Percentiles rank a stretch among this genome's conserved stretches.
Evolutionary conservation across 2,888 invertebrate species (phyloP).

Genomic region (Polydrusus tereticollis): DNA sequence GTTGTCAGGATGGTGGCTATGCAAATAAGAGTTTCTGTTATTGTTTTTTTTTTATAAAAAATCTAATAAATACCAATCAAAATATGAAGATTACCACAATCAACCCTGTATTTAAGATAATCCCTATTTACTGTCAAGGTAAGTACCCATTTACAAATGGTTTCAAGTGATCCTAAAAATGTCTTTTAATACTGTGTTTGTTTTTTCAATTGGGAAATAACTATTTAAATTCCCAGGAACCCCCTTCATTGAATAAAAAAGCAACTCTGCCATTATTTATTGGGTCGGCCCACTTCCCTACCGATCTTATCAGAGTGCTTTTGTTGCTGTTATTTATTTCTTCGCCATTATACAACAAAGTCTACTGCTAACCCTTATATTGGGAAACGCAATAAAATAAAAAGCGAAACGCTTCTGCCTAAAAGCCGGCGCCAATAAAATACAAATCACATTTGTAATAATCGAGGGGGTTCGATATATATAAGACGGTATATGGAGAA

Average conservation of each 20-base stretch:
- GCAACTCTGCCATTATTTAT: constrained; percentile 39
- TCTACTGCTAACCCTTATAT: constrained; percentile 45
- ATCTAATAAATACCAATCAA: no score
- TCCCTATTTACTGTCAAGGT: no score
- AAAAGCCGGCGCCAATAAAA: constrained; percentile 47
- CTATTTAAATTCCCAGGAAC: not conserved
- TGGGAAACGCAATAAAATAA: constrained; percentile 47
- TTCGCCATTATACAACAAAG: constrained; percentile 37
- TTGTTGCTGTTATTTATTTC: constrained; percentile 46
- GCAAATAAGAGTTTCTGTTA: no score
- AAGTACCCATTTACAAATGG: no score
- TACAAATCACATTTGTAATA: constrained; percentile 48
- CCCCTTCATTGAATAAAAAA: constrained; percentile 30
- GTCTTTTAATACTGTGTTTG: not conserved
- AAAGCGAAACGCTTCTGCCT: constrained; percentile 44
- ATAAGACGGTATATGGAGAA: constrained; percentile 17
- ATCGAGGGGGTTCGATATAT: constrained; percentile 25
- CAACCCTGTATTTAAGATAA: no score
- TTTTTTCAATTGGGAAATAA: not conserved
- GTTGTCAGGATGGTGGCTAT: no score
- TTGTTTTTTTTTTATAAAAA: no score
- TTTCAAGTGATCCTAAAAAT: not conserved
- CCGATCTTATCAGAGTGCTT: constrained; percentile 45
- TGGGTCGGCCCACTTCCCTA: constrained; percentile 33
- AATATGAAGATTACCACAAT: no score